Percentiles rank a stretch among this genome's conserved stretches.
Conservation (phyloP, 2,888 invertebrate genomes). For the Idaea biselata region DNA sequence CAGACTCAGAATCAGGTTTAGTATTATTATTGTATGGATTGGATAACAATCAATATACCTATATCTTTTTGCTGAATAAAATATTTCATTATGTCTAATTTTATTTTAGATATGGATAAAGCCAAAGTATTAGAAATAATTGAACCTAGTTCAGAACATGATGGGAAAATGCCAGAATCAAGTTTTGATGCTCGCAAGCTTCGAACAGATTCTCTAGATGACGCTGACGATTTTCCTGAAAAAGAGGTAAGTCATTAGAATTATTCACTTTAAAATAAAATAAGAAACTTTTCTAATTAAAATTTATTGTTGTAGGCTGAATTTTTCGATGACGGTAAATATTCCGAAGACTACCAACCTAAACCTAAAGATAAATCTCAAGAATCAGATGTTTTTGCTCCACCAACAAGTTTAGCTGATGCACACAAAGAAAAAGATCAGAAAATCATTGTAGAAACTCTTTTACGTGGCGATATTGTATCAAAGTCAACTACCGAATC, state of each 20-base stretch:
- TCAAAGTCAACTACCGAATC: conserved; percentile 77
- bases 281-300: not conserved
- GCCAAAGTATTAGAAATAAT: conserved; percentile 78
- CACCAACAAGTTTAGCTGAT: conserved; percentile 43
- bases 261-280: not conserved
- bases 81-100: conserved; percentile 1
- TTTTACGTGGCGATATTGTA: conserved; percentile 58
- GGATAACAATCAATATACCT: too few relatives aligned
- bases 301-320: conserved; percentile 50
- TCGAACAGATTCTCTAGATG: conserved; percentile 74
- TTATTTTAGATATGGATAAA: conserved; percentile 72
- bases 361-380: conserved; percentile 34
- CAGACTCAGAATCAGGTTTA: conserved; percentile 76
- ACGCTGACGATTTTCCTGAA: conserved; percentile 77
- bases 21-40: too few relatives aligned
- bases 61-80: too few relatives aligned
- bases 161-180: conserved; percentile 56
- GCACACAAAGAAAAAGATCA: conserved; percentile 54
- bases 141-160: conserved; percentile 70
- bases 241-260: conserved; percentile 59
- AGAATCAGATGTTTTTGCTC: conserved; percentile 28
- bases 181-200: conserved; percentile 73
- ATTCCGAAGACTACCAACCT: conserved; percentile 38
- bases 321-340: conserved; percentile 63
- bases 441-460: conserved; percentile 51